phyloP scores from a whole-genome alignment of 1,140 invertebrate genomes.

The Eueides isabella region DNA sequence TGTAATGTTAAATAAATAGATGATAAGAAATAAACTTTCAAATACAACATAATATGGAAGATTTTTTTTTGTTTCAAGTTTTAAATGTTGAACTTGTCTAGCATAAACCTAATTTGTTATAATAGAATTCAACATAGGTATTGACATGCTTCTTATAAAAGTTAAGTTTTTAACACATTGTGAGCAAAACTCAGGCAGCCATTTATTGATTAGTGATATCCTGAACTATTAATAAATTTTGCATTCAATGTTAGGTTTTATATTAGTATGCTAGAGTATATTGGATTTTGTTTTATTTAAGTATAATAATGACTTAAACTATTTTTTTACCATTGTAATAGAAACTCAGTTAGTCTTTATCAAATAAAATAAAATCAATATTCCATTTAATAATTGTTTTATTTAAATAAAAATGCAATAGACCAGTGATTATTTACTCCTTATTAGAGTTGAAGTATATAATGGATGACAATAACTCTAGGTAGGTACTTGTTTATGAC shows the following conservation, averaged over 20 bases:
- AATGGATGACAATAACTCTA: no score
- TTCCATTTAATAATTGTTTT: slow-evolving; percentile 23
- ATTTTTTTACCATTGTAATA: slow-evolving; percentile 6
- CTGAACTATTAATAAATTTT: neutral
- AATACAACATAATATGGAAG: neutral
- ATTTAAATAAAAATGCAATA: slow-evolving; percentile 13
- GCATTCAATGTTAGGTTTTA: neutral
- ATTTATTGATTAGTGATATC: neutral
- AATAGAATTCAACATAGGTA: neutral
- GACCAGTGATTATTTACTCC: neutral
- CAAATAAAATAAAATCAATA: slow-evolving; percentile 27
- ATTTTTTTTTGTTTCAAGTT: neutral
- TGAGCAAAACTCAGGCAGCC: slow-evolving; percentile 1
- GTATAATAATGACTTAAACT: neutral
- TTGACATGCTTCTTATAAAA: neutral
- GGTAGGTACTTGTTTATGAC: no score
- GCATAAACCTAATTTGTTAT: neutral
- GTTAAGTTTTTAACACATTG: neutral
- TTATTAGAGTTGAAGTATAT: neutral
- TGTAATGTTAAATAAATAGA: slow-evolving; percentile 26
- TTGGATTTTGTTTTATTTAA: neutral
- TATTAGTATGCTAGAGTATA: neutral
- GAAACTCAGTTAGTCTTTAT: slow-evolving; percentile 5
- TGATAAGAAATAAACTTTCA: slow-evolving; percentile 13
- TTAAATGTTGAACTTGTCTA: neutral